Base-by-base conservation (phyloP, 2,888 invertebrate species). In the Chesias legatella region DNA sequence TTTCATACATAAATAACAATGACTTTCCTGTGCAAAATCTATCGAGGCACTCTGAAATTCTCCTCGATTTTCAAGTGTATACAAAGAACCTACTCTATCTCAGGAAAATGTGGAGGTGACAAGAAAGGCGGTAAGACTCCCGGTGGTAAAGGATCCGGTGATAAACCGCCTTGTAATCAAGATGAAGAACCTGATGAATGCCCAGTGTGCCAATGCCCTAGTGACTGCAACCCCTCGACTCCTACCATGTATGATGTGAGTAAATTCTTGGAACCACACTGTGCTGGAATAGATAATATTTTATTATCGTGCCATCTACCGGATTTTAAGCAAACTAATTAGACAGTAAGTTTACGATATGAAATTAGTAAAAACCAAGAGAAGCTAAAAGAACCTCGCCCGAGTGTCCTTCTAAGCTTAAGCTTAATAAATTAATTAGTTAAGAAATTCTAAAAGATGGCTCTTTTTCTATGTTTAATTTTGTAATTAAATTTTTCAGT, bases 181-280 rank as follows among this genome's bases (percentile, higher is more conserved):
- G 13, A 17, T 5, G 13, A 17, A 17, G 13, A 17, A 17, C 13
- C 13, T 17, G 13, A 17, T 17, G 5, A 17, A 17, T 39, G 27
- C 13, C 32, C 44, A 1, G 28, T 30, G 7, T 42, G 36, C 30
- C 27, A 36, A 6, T 33, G 39, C 17, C 35, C 51, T 4, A 33
- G 50, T 7, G 50, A 42, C 10, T 28, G 21, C 17, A 48, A 47
- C 7, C 57, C 58, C 5, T 53, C 45, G 6, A 35, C 43, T 21
- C 53, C 63, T 0, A 54, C 58, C 20, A 41, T 53, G 41, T 70
- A 71, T 36, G 68, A 70, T 11, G 71, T 72, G 48, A 62, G 69
- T 53, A 23, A 7, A 20, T 21, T 9, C 2, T 17, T 17, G 13
- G n/a, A n/a, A n/a, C n/a, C n/a, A n/a, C n/a, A n/a, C n/a, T n/a